These are phyloP conservation scores for Phrynocephalus versicolor DNA, from an alignment of 2,113 vertebrate genomes.

Conservation along the genomic window DNA sequence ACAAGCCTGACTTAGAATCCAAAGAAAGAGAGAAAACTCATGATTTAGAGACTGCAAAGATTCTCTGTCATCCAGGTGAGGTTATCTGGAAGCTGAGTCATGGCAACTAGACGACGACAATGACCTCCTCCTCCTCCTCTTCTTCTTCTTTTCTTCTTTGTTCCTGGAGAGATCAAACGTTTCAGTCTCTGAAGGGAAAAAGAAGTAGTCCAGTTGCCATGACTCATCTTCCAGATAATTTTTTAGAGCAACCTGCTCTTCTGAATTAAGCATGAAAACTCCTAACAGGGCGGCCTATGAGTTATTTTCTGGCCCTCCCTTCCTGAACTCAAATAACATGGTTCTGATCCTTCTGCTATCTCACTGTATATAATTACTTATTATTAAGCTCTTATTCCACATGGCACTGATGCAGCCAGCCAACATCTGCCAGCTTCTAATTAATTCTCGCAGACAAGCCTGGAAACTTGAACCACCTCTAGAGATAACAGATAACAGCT, in stretches of 20 bases:
- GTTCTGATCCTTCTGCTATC: constrained; percentile 25
- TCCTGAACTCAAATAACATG: constrained; percentile 11
- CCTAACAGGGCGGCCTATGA: not conserved
- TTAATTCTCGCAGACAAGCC: constrained; percentile 36
- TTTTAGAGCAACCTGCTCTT: accelerated
- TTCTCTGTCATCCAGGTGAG: too few relatives aligned
- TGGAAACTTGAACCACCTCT: constrained; percentile 55
- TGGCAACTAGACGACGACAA: too few relatives aligned
- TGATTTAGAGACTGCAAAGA: too few relatives aligned
- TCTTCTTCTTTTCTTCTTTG: too few relatives aligned
- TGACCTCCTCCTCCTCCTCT: too few relatives aligned
- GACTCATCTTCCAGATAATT: too few relatives aligned
- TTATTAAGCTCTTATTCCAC: constrained; percentile 45
- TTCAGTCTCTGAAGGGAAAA: too few relatives aligned
- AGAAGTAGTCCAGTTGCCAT: too few relatives aligned
- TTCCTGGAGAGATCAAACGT: too few relatives aligned
- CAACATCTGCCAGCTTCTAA: constrained; percentile 58
- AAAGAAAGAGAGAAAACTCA: not conserved
- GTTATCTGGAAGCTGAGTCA: too few relatives aligned
- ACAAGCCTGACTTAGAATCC: too few relatives aligned
- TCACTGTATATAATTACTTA: constrained; percentile 36
- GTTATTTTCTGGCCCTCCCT: not conserved
- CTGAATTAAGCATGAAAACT: not conserved
- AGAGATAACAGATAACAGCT: constrained; percentile 47
- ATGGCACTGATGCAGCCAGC: constrained; percentile 2